Percentiles rank a stretch among this genome's conserved stretches.
These are phyloP conservation scores for Rhimphoctona megacephalus DNA, from an alignment of 2,888 invertebrate species.

Conservation along the genomic window DNA sequence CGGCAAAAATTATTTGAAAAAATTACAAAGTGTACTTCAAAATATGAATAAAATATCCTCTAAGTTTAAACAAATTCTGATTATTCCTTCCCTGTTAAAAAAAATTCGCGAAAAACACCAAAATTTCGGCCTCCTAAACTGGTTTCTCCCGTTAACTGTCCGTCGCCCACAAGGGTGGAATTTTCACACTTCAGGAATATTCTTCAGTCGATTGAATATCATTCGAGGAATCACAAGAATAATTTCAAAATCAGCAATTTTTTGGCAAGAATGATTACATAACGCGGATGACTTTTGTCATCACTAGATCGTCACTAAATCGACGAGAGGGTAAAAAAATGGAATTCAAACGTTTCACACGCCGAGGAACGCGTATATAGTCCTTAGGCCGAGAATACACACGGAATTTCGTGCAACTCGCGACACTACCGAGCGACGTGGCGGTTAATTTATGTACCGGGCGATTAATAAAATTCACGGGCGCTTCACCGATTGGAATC, in stretches of 20 bases:
- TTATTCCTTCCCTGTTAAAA: too few relatives aligned
- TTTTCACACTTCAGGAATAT: neutral
- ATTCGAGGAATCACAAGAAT: neutral
- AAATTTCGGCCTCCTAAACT: too few relatives aligned
- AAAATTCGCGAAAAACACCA: too few relatives aligned
- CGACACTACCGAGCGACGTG: slow-evolving; percentile 60
- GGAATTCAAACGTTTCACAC: slow-evolving; percentile 13
- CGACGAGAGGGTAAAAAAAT: slow-evolving; percentile 10
- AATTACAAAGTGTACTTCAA: too few relatives aligned
- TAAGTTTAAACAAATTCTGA: too few relatives aligned
- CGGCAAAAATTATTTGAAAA: too few relatives aligned
- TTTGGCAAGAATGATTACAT: neutral
- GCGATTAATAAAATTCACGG: slow-evolving; percentile 79
- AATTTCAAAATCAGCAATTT: neutral
- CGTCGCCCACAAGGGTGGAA: neutral
- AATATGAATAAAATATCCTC: too few relatives aligned
- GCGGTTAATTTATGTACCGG: slow-evolving; percentile 78
- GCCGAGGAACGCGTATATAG: slow-evolving; percentile 15
- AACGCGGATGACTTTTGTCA: neutral
- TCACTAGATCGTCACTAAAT: neutral
- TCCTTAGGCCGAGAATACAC: slow-evolving; percentile 17
- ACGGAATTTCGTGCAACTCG: slow-evolving; percentile 69
- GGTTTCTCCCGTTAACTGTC: too few relatives aligned
- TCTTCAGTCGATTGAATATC: neutral
- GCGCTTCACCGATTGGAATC: slow-evolving; percentile 77